Evolutionary conservation across 2,888 invertebrate genomes (phyloP), one percentile per base, ranked within the genome.

Genomic region (Ypsolopha scabrella): DNA sequence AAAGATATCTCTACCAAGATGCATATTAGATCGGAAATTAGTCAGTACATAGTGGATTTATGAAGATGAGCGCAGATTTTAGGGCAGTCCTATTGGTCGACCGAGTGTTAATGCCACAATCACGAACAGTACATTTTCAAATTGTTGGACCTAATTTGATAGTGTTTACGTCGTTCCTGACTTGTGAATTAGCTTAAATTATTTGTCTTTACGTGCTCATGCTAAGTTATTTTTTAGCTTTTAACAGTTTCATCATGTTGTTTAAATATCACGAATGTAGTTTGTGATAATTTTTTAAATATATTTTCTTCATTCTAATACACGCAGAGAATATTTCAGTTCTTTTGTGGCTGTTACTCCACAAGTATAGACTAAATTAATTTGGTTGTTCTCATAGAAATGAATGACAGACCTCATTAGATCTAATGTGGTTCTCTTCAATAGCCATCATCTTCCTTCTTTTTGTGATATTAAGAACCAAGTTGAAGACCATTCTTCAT

Each of bases 121-220:
- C 86, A 86, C 86, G 85, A 75, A 60, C 68, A 70, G 72, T 72
- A 74, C 70, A 72, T 80, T 79, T 80, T 85, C 79, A 77, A 81
- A 81, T 76, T 81, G 76, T 74, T 75, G 75, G 71, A 66, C 63
- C 70, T 76, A 74, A 79, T 78, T 79, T 75, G 72, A 80, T 80
- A 73, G 78, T 78, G 70, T 80, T 77, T 76, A 75, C 79, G 69
- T 73, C 60, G 70, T 62, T 67, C 65, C 67, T 66, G 60, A 77
- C 74, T 67, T 78, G 81, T 78, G 65, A 81, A 82, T 81, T 81
- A 72, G 67, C 65, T 74, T 76, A 74, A 71, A 70, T 75, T 82
- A 75, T 82, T 82, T 81, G 80, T 79, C 74, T 79, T 81, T 70
- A 76, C 76, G 66, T 60, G 64, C 58, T 63, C 61, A 68, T 72